Evolutionary conservation across 2,797 vertebrate genomes (phyloP).

Genomic region (Sardinella longiceps): DNA sequence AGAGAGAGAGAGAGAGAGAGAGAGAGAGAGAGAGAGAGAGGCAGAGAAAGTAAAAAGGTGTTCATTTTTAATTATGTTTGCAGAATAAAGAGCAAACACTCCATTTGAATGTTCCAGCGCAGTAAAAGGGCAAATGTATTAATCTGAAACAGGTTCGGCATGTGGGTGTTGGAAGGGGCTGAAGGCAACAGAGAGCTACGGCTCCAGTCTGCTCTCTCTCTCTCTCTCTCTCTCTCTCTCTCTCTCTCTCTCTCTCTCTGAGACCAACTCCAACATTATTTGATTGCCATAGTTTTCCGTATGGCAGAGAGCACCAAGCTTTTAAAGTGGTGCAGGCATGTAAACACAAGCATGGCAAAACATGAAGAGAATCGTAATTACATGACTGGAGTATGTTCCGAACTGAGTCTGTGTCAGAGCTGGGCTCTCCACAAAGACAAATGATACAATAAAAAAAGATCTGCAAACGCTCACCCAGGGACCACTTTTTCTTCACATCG

Average conservation of each 20-base stretch:
- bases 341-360: neutral
- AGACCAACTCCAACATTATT: neutral
- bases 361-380: neutral
- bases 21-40: neutral
- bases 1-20: neutral
- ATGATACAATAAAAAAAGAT: neutral
- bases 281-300: neutral
- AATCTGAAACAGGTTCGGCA: conserved; percentile 40
- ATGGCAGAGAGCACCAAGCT: neutral
- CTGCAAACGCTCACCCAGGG: neutral
- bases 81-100: conserved; percentile 14
- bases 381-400: neutral
- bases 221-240: neutral
- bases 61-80: conserved; percentile 23
- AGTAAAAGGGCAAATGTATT: conserved; percentile 43
- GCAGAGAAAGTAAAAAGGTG: conserved; percentile 3
- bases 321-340: neutral
- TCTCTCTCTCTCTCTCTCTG: neutral
- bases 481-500: neutral
- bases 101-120: conserved; percentile 21
- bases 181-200: conserved; percentile 39
- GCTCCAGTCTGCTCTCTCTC: neutral
- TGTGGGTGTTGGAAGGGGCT: conserved; percentile 42
- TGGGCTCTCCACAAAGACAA: neutral
- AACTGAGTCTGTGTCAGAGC: neutral